Conservation (phyloP, 2,113 vertebrate species). For the Pteronura brasiliensis region DNA sequence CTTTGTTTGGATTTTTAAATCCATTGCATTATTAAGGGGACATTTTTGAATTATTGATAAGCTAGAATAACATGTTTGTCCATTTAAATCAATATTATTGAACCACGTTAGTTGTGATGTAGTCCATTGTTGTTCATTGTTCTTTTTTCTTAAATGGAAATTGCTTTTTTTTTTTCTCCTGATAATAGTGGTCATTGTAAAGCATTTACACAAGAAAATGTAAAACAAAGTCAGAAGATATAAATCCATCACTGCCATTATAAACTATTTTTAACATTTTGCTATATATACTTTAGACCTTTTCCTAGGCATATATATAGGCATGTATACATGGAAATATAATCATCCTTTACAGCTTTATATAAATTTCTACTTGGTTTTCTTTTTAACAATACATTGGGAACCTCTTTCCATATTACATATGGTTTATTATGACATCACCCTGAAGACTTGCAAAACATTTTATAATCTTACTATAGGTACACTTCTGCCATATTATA, state of each 20-base stretch:
- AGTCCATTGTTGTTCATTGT: background rate
- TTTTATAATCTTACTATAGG: background rate
- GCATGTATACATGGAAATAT: background rate
- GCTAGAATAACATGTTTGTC: background rate
- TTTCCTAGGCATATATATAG: background rate
- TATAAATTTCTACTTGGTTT: background rate
- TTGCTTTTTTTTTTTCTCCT: background rate
- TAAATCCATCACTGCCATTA: background rate
- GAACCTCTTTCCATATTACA: background rate
- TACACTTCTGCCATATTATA: background rate
- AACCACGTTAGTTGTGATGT: background rate
- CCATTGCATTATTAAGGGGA: background rate
- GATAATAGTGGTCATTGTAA: background rate
- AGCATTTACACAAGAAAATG: background rate
- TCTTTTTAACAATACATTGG: background rate
- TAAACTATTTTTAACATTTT: background rate
- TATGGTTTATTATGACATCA: background rate
- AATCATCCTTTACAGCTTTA: background rate
- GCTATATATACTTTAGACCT: background rate
- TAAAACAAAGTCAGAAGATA: background rate
- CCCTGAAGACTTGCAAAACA: background rate
- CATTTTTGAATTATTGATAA: background rate
- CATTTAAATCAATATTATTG: background rate
- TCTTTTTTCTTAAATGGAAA: conserved; percentile 6
- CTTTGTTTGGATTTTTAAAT: background rate